Percentiles rank a stretch among this genome's conserved stretches.
phyloP scores from a whole-genome alignment of 2,797 vertebrate genomes.

The Parotocinclus haroldoi region DNA sequence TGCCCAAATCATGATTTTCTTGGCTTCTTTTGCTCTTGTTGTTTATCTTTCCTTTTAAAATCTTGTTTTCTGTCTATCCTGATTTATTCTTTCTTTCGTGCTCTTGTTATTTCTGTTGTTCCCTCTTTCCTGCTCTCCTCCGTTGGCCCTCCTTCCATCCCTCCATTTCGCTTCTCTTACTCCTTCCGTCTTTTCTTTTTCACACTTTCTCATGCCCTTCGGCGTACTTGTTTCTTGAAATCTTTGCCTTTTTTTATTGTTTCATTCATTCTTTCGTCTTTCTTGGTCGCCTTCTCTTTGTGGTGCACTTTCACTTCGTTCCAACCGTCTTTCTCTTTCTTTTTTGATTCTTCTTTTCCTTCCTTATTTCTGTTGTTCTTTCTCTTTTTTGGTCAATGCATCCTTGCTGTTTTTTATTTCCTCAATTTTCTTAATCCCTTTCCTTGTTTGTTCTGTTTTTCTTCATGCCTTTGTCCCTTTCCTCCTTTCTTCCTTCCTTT shows the following conservation, averaged over 20 bases:
- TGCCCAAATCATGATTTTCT: too few relatives aligned
- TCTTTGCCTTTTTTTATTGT: slow-evolving; percentile 1
- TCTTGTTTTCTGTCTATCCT: too few relatives aligned
- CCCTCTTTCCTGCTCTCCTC: not conserved
- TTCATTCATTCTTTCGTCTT: slow-evolving; percentile 26
- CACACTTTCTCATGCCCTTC: slow-evolving; percentile 14
- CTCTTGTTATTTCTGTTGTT: not conserved
- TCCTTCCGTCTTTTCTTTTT: too few relatives aligned
- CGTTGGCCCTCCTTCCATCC: not conserved
- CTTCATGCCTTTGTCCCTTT: too few relatives aligned
- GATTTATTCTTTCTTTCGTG: too few relatives aligned
- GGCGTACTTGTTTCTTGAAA: not conserved
- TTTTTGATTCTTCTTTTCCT: slow-evolving; percentile 28
- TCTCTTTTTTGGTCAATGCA: slow-evolving; percentile 29
- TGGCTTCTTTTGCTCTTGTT: too few relatives aligned
- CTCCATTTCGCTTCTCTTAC: not conserved
- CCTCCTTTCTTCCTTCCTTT: too few relatives aligned
- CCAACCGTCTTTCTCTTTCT: not conserved
- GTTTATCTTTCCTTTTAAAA: too few relatives aligned
- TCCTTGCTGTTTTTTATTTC: not conserved
- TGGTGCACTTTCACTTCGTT: not conserved
- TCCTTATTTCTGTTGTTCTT: not conserved
- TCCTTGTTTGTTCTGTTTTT: too few relatives aligned
- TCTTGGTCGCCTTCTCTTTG: not conserved
- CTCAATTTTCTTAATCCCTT: too few relatives aligned